Base-by-base conservation (phyloP, 2,113 vertebrate genomes). In the Carassius gibelio region DNA sequence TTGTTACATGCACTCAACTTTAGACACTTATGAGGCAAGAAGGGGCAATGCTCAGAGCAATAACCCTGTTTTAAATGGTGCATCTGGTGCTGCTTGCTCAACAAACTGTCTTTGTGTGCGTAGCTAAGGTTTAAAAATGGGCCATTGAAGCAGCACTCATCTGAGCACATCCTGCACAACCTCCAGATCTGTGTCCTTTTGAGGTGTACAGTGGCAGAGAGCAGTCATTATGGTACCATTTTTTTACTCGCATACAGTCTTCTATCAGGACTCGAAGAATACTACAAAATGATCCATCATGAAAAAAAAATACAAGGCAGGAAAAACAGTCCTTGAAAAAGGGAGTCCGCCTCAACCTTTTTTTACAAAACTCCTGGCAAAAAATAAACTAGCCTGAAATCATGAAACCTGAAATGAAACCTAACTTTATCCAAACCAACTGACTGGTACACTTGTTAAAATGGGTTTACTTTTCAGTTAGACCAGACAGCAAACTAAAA, bases 41-140 rank as follows among this genome's bases (percentile, higher is more conserved):
- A 71, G 80, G 64, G 36, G 52, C 30, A 62, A 36, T 10, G 38
- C 81, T 68, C 19, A 42, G 42, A 69, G 82, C 30, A 64, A 45
- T 50, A 80, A 82, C 26, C 36, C 48, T 30, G 34, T 45, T 86
- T 84, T 19, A 75, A 75, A 69, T 75, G 59, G 68, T 59, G 21
- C 34, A 75, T 48, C 59, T 82, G 14, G 61, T 30, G 57, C 59
- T 11, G 68, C 64, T 19, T 79, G 21, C 21, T 69, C 13, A 88
- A 90, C 85, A 90, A 82, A 75, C 81, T 76, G 68, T 66, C 71
- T 78, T 89, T 90, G 86, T 89, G 59, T 81, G 34, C 11, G 1
- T 36, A 3, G 23, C 45, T 15, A 21, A 21, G 36, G 69, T 23
- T 38, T 75, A 26, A 10, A 55, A 88, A 85, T 66, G 68, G 81